phyloP scores from a whole-genome alignment of 2,113 vertebrate genomes.

The Redunca redunca region DNA sequence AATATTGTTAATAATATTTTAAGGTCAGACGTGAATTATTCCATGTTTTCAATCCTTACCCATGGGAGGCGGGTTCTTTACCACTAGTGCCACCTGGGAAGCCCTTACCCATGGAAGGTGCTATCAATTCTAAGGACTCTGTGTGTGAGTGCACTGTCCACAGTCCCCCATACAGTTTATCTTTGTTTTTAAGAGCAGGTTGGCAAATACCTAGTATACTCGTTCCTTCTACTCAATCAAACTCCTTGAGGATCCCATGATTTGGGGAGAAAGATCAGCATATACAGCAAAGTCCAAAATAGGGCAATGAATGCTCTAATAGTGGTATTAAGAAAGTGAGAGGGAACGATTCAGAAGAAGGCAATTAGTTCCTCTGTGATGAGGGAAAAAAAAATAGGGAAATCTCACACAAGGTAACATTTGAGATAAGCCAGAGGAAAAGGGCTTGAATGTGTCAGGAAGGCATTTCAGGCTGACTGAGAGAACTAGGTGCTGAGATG shows the following conservation, averaged over 20 bases:
- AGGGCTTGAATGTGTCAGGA: background rate
- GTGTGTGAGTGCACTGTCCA: background rate
- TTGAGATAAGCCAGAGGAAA: background rate
- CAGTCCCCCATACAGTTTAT: background rate
- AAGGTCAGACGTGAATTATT: background rate
- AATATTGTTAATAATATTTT: background rate
- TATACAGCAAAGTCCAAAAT: background rate
- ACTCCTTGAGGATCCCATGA: background rate
- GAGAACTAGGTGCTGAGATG: background rate
- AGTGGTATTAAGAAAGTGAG: background rate
- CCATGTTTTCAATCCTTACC: background rate
- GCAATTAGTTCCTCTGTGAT: background rate
- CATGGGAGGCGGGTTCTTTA: background rate
- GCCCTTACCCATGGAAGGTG: background rate
- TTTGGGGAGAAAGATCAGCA: background rate
- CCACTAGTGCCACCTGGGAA: background rate
- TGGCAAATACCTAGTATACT: background rate
- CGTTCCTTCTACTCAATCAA: background rate
- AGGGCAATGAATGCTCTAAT: background rate
- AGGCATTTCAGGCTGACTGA: background rate
- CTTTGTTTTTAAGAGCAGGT: background rate
- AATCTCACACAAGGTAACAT: background rate
- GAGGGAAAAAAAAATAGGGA: background rate
- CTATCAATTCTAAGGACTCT: background rate
- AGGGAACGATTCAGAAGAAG: background rate